Evolutionary conservation across 2,113 vertebrate genomes (phyloP).

Genomic region (Sminthopsis crassicaudata): DNA sequence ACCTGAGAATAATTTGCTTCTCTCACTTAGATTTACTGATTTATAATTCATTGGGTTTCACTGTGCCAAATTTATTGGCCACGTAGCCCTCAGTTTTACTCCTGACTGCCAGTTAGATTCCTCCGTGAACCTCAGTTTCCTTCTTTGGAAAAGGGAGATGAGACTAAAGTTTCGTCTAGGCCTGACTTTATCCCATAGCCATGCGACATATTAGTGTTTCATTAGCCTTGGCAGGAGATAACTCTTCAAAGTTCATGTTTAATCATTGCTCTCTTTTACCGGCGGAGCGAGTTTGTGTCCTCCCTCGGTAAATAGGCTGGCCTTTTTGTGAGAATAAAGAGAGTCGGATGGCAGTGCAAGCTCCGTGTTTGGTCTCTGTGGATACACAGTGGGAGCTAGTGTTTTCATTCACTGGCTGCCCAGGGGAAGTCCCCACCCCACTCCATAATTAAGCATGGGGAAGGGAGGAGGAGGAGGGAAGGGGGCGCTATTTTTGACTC

Average conservation of each 20-base stretch:
- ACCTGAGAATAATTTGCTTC: background rate
- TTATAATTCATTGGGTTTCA: background rate
- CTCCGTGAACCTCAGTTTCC: background rate
- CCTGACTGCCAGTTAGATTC: background rate
- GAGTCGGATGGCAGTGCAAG: slow-evolving; percentile 29
- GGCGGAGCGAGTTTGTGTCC: slow-evolving; percentile 11
- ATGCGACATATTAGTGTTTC: slow-evolving; percentile 13
- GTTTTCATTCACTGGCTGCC: slow-evolving; percentile 56
- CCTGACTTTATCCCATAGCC: background rate
- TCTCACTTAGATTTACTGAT: background rate
- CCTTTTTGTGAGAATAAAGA: slow-evolving; percentile 33
- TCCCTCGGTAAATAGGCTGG: slow-evolving; percentile 4
- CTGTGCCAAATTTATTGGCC: background rate
- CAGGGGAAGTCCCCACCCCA: slow-evolving; percentile 13
- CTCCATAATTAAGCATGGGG: slow-evolving; percentile 20
- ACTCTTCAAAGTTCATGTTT: slow-evolving; percentile 13
- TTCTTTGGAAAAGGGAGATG: background rate
- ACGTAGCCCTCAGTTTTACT: background rate
- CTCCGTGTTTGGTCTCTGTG: background rate
- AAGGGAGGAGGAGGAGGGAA: background rate
- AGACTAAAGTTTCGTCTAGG: background rate
- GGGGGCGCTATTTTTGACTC: slow-evolving; percentile 32
- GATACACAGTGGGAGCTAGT: slow-evolving; percentile 9
- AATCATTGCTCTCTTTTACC: background rate
- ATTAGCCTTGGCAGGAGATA: slow-evolving; percentile 5